These are phyloP conservation scores for Steatornis caripensis DNA, from an alignment of 2,113 vertebrate genomes.

Conservation along the genomic window DNA sequence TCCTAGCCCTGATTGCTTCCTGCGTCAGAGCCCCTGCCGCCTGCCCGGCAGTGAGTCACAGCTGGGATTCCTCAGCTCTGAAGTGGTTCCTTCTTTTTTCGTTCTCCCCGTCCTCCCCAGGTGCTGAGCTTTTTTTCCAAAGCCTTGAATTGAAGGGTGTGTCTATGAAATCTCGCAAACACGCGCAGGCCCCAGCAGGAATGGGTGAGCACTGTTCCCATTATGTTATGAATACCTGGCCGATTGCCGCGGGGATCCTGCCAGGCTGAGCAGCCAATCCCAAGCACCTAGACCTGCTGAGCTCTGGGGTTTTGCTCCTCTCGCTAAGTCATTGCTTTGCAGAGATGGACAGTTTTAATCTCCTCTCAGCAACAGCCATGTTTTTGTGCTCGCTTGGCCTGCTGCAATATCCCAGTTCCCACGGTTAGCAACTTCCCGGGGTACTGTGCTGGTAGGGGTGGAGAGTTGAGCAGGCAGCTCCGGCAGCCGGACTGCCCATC, in stretches of 20 bases:
- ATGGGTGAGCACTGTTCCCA: neutral
- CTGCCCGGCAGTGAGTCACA: neutral
- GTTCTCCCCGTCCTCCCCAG: neutral
- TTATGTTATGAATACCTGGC: neutral
- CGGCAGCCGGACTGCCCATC: neutral
- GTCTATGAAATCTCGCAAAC: neutral
- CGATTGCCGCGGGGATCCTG: neutral
- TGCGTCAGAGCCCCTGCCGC: neutral
- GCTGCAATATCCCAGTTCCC: neutral
- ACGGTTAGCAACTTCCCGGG: neutral
- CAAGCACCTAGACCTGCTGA: neutral
- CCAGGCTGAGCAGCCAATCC: neutral
- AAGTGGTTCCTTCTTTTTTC: neutral
- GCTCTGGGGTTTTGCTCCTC: neutral
- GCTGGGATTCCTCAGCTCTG: constrained; percentile 37
- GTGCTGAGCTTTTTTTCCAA: neutral
- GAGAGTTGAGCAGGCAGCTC: neutral
- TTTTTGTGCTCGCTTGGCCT: neutral
- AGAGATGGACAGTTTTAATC: neutral
- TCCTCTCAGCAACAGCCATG: neutral
- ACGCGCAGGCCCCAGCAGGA: constrained; percentile 17
- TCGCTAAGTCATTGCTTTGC: neutral
- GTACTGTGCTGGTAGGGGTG: neutral
- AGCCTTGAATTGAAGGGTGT: constrained; percentile 23
- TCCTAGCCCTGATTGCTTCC: neutral